Conservation (phyloP, 2,888 invertebrate species). For the Callyntrura sp. region DNA sequence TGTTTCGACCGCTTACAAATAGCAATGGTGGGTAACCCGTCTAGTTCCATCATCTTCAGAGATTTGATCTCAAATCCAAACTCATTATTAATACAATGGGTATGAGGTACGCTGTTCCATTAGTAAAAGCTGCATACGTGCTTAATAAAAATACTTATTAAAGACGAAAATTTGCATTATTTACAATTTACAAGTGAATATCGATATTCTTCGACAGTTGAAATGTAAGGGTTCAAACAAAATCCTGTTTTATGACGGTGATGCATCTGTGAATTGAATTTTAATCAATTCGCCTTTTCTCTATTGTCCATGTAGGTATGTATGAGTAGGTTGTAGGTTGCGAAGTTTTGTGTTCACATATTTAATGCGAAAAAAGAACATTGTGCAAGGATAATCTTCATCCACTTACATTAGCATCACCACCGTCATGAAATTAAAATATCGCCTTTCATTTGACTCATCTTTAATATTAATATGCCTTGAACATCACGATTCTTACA, state of each 20-base stretch:
- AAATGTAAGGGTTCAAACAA: constrained; percentile 49
- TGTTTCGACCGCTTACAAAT: too few species aligned
- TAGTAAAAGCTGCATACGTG: background rate
- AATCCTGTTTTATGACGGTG: constrained; percentile 71
- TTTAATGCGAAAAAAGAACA: background rate
- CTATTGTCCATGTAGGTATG: background rate
- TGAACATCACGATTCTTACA: constrained; percentile 1
- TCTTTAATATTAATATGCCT: constrained; percentile 35
- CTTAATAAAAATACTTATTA: constrained; percentile 49
- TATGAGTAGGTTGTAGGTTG: constrained; percentile 11
- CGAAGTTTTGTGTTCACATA: background rate
- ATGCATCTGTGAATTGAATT: constrained; percentile 77
- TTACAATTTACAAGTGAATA: constrained; percentile 58
- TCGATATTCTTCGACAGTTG: constrained; percentile 46
- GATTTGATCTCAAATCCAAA: too few species aligned
- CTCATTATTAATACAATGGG: too few species aligned
- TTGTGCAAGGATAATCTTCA: constrained; percentile 5
- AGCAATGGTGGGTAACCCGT: too few species aligned
- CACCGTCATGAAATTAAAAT: constrained; percentile 46
- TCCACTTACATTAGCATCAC: background rate
- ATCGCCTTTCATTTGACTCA: constrained; percentile 32
- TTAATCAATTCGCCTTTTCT: constrained; percentile 58
- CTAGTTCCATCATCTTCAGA: too few species aligned
- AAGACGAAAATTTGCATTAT: constrained; percentile 74
- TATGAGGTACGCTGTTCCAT: too few species aligned